These are phyloP conservation scores for Phymorhynchus buccinoides DNA, from an alignment of 1,140 invertebrate genomes.

Conservation along the genomic window DNA sequence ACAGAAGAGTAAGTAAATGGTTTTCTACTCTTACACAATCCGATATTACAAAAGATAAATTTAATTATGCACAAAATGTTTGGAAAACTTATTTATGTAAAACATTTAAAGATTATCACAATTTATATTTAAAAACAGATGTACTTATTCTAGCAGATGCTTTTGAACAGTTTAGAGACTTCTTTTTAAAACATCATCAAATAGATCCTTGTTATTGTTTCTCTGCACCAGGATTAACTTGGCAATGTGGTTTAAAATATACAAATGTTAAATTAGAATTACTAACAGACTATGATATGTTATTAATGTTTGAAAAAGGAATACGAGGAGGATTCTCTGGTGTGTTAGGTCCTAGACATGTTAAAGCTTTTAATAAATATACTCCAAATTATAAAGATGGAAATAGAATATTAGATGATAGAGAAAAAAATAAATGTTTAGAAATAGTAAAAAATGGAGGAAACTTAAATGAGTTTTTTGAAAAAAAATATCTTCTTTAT, in stretches of 20 bases:
- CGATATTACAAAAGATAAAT: conserved; percentile 37
- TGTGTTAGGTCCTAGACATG: conserved; percentile 42
- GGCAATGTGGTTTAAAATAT: conserved; percentile 56
- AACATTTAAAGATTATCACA: conserved; percentile 46
- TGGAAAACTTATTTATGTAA: conserved; percentile 38
- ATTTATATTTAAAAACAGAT: conserved; percentile 41
- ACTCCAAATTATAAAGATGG: conserved; percentile 31
- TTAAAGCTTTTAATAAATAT: conserved; percentile 35
- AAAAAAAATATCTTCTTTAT: conserved; percentile 53
- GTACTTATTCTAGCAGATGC: conserved; percentile 62
- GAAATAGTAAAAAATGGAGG: conserved; percentile 18
- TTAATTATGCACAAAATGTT: conserved; percentile 37
- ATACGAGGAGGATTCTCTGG: conserved; percentile 42
- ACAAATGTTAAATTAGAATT: conserved; percentile 54
- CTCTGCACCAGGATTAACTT: conserved; percentile 56
- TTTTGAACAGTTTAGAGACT: conserved; percentile 72
- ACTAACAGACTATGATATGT: conserved; percentile 38
- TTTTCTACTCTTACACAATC: conserved; percentile 38
- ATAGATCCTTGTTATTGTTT: conserved; percentile 62
- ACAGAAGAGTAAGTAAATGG: conserved; percentile 2
- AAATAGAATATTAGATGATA: conserved; percentile 32
- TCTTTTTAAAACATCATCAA: conserved; percentile 48
- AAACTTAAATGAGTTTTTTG: conserved; percentile 20
- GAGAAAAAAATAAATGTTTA: not conserved
- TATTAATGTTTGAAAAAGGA: conserved; percentile 34